Percentiles rank a stretch among this genome's conserved stretches.
phyloP scores from a whole-genome alignment of 2,797 vertebrate genomes.

The Delichon dasypus region DNA sequence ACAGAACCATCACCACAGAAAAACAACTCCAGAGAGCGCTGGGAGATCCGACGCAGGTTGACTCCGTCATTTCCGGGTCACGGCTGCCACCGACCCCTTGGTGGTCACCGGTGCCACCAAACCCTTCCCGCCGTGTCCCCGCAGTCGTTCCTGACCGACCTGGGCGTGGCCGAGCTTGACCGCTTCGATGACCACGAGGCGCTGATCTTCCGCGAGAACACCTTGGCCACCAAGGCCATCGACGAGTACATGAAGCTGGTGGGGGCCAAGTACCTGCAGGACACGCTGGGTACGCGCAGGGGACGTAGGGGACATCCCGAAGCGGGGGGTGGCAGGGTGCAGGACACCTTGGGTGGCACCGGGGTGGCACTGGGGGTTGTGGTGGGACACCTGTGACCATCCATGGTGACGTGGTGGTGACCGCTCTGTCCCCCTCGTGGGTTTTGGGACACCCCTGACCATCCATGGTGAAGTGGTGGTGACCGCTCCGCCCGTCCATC shows the following conservation, averaged over 20 bases:
- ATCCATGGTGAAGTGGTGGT: too few relatives aligned
- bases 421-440: too few relatives aligned
- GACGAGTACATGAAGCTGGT: slow-evolving; percentile 99
- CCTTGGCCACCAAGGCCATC: slow-evolving; percentile 93
- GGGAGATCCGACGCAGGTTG: rapidly evolving
- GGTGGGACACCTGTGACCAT: too few relatives aligned
- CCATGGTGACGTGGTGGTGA: too few relatives aligned
- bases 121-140: rapidly evolving
- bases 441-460: too few relatives aligned
- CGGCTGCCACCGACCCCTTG: rapidly evolving
- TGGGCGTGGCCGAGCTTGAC: slow-evolving; percentile 87
- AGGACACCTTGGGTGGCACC: not conserved
- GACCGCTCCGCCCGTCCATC: too few relatives aligned
- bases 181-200: slow-evolving; percentile 90
- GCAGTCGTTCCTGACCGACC: slow-evolving; percentile 89
- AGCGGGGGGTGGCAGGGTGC: too few relatives aligned
- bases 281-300: slow-evolving; percentile 83
- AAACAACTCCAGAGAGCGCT: rapidly evolving
- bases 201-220: slow-evolving; percentile 95
- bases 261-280: slow-evolving; percentile 92
- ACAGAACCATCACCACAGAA: not conserved
- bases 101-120: not conserved
- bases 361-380: too few relatives aligned
- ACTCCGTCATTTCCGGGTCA: not conserved
- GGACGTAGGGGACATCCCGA: rapidly evolving